Conservation (phyloP, 2,113 vertebrate genomes). For the Actenoides lindsayi region DNA sequence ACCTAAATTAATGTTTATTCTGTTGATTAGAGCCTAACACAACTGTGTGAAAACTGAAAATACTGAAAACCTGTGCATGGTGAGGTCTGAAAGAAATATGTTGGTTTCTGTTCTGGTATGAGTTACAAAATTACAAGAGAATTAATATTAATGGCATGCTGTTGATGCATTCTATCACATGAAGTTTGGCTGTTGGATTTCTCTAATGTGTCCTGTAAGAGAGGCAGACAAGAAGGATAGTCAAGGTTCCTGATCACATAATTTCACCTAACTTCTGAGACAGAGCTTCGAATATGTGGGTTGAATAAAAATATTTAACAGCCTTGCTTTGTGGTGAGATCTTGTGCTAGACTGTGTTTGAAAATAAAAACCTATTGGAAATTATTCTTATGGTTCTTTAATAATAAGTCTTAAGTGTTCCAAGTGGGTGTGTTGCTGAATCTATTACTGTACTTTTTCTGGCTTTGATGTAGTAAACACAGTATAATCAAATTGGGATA, state of each 20-base stretch:
- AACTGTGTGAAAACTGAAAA: background rate
- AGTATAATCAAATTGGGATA: constrained; percentile 64
- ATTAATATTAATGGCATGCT: background rate
- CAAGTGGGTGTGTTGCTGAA: constrained; percentile 64
- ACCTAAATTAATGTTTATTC: background rate
- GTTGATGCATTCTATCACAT: background rate
- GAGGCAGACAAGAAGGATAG: background rate
- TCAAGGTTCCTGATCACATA: constrained; percentile 2
- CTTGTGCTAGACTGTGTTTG: constrained; percentile 55
- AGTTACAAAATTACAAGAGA: background rate
- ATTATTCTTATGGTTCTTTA: constrained; percentile 59
- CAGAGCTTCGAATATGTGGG: constrained; percentile 28
- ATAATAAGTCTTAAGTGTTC: constrained; percentile 61
- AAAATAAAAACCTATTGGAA: constrained; percentile 66
- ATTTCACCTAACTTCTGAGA: constrained; percentile 33
- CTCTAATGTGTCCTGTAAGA: background rate
- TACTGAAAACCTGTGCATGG: background rate
- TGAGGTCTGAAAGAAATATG: background rate
- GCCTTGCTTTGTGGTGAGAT: constrained; percentile 29
- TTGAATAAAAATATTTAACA: constrained; percentile 43
- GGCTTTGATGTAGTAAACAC: constrained; percentile 66
- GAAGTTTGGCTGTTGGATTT: background rate
- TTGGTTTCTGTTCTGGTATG: background rate
- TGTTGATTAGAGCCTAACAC: background rate
- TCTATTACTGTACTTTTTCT: constrained; percentile 59